Conservation (phyloP, 1,140 invertebrate species). For the Charaxes varanes region DNA sequence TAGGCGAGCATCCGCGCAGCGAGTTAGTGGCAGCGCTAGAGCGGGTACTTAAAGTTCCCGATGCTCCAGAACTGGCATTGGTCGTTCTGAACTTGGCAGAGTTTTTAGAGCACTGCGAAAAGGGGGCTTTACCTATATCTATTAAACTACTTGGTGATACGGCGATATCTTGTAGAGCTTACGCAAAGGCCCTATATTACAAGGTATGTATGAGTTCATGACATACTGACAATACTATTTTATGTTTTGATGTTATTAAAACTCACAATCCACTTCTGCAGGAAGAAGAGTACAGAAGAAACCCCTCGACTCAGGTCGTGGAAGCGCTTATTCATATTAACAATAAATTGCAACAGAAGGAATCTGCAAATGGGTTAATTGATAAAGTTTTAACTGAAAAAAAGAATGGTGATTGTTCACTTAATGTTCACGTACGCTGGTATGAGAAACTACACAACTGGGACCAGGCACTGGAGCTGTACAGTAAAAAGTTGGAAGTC, state of each 20-base stretch:
- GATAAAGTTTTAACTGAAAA: constrained; percentile 92
- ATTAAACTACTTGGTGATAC: constrained; percentile 87
- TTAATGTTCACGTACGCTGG: constrained; percentile 95
- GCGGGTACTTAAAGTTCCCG: constrained; percentile 91
- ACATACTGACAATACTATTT: no score
- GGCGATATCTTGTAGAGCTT: constrained; percentile 88
- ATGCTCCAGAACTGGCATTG: constrained; percentile 97
- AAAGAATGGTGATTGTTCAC: constrained; percentile 74
- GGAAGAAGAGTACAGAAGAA: constrained; percentile 93
- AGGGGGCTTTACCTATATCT: constrained; percentile 93
- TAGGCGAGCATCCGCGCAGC: constrained; percentile 86
- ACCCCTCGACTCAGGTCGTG: constrained; percentile 84
- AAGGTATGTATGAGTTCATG: no score
- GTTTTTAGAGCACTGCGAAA: constrained; percentile 99
- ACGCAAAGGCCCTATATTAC: constrained; percentile 98
- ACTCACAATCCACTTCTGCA: constrained; percentile 25
- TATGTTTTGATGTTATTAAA: constrained; percentile 1
- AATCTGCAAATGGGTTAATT: constrained; percentile 94
- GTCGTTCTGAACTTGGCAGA: constrained; percentile 98
- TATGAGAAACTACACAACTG: constrained; percentile 99
- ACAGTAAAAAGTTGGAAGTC: constrained; percentile 81
- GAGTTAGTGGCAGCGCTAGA: constrained; percentile 92
- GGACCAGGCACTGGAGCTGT: constrained; percentile 95
- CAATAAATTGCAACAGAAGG: constrained; percentile 98
- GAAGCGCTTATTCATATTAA: constrained; percentile 98